Evolutionary conservation across 2,888 invertebrate species (phyloP).

Genomic region (Barypeithes pellucidus): DNA sequence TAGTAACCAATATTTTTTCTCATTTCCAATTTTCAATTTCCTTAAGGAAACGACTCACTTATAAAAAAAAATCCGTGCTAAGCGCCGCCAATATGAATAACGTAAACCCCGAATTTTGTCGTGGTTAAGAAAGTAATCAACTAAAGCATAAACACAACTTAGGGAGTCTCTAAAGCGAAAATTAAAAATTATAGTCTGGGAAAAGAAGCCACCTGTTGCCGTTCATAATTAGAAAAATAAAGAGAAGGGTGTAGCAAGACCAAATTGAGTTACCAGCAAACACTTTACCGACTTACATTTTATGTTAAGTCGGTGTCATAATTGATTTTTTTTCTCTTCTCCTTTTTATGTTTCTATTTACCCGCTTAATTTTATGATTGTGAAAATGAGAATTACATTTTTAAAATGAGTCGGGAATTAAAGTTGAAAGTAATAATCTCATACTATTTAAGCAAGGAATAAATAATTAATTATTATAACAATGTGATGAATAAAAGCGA

Average conservation of each 20-base stretch:
- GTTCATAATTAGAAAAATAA: conserved; percentile 65
- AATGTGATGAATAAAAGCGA: too few relatives aligned
- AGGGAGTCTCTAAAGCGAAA: conserved; percentile 59
- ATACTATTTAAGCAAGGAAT: too few relatives aligned
- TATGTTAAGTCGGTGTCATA: conserved; percentile 64
- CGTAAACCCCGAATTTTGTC: conserved; percentile 51
- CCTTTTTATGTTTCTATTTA: conserved; percentile 50
- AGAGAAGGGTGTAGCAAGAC: conserved; percentile 61
- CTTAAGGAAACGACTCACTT: neutral
- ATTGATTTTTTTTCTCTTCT: conserved; percentile 62
- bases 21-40: neutral
- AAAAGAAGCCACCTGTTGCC: conserved; percentile 65
- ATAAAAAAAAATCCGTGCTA: conserved; percentile 34
- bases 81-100: conserved; percentile 45
- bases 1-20: too few relatives aligned
- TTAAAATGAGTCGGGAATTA: too few relatives aligned
- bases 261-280: conserved; percentile 69
- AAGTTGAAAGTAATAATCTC: too few relatives aligned
- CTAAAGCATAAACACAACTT: conserved; percentile 51
- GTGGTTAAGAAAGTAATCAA: conserved; percentile 51
- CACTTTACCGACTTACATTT: conserved; percentile 67
- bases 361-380: conserved; percentile 13
- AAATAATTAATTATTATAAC: too few relatives aligned
- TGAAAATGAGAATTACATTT: conserved; percentile 20
- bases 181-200: conserved; percentile 65